Conservation (phyloP, 2,888 invertebrate species). For the Heliconius aoede region DNA sequence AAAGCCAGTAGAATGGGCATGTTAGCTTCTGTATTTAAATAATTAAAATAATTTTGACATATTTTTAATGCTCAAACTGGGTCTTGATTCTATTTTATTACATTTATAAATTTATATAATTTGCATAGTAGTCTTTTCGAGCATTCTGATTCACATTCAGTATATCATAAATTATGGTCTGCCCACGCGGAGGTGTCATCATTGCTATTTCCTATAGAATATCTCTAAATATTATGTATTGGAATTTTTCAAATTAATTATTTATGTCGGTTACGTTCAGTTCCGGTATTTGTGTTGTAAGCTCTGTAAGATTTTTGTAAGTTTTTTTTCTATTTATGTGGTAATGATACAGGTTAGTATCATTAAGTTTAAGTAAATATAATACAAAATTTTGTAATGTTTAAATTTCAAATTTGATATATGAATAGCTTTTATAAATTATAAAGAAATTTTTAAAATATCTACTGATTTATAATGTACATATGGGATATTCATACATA, state of each 20-base stretch:
- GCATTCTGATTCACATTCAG: slow-evolving; percentile 46
- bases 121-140: slow-evolving; percentile 44
- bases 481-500: too few species aligned
- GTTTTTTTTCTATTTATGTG: slow-evolving; percentile 27
- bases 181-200: slow-evolving; percentile 46
- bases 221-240: slow-evolving; percentile 35
- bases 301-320: slow-evolving; percentile 32
- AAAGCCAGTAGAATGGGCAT: slow-evolving; percentile 31
- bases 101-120: slow-evolving; percentile 44
- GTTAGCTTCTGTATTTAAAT: slow-evolving; percentile 45
- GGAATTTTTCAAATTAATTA: slow-evolving; percentile 42
- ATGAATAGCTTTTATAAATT: too few species aligned
- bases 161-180: slow-evolving; percentile 35
- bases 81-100: slow-evolving; percentile 43
- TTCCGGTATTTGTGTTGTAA: slow-evolving; percentile 38
- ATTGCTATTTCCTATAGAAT: slow-evolving; percentile 45
- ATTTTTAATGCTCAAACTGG: slow-evolving; percentile 34
- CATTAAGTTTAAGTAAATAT: background rate
- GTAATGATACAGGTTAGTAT: slow-evolving; percentile 21
- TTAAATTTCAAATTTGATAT: too few species aligned
- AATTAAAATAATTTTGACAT: slow-evolving; percentile 41
- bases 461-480: too few species aligned
- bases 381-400: too few species aligned
- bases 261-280: slow-evolving; percentile 19
- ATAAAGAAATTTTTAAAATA: too few species aligned